A percentile compares a stretch with the other conserved stretches of the same genome.
Evolutionary conservation across 2,888 invertebrate species (phyloP).

Genomic region (Nesidiocoris tenuis): DNA sequence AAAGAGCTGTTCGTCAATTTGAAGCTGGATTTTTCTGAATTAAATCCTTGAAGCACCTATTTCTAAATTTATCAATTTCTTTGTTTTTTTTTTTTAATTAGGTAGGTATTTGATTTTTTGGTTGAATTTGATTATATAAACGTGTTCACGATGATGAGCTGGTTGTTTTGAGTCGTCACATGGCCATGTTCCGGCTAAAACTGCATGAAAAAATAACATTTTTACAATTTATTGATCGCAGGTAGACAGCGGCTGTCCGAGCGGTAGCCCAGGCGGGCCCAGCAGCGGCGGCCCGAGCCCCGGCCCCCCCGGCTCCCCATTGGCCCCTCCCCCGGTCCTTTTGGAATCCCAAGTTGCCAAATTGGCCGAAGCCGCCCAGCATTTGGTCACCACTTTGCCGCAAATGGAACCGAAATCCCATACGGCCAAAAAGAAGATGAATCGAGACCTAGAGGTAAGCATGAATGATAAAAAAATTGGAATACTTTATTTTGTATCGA

Average conservation of each 20-base stretch:
- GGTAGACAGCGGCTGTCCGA: constrained; percentile 37
- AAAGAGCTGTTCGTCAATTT: no score
- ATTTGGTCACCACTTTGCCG: constrained; percentile 78
- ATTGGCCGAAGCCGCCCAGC: constrained; percentile 78
- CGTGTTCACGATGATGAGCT: background rate
- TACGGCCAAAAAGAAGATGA: constrained; percentile 83
- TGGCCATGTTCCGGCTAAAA: no score
- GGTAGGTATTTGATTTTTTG: no score
- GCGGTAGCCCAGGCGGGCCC: constrained; percentile 40
- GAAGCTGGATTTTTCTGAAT: no score
- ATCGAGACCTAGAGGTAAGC: constrained; percentile 79
- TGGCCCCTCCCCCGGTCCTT: constrained; percentile 67
- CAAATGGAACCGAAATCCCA: constrained; percentile 85
- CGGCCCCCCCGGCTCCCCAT: constrained; percentile 60
- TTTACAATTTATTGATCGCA: no score
- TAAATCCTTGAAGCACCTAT: no score
- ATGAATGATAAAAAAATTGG: background rate
- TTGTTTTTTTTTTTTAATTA: no score
- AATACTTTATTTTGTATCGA: background rate
- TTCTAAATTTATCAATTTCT: no score
- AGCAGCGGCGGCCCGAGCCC: constrained; percentile 51
- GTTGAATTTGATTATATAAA: background rate
- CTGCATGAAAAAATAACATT: no score
- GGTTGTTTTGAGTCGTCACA: no score
- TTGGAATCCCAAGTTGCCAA: constrained; percentile 81